Base-by-base conservation (phyloP, 2,797 vertebrate species). In the Mergus octosetaceus region DNA sequence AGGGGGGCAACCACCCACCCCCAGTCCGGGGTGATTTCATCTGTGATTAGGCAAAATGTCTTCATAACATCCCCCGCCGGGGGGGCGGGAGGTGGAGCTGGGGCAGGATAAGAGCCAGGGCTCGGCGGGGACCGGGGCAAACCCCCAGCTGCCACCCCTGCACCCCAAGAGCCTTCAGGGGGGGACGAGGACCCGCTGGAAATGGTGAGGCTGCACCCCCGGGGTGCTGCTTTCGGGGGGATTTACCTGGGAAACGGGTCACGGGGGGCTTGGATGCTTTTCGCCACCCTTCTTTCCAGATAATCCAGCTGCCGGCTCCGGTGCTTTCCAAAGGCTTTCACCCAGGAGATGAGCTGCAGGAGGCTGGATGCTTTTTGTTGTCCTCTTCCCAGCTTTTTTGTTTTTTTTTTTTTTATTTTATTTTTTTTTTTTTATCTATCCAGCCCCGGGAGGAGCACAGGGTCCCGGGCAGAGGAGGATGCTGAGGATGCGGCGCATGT, bases 201-300 rank as follows among this genome's bases (percentile, higher is more conserved):
- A 90, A 95, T 91, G 96, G 95, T 94, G 89, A 96, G 95, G 15
- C 65, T 90, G 45, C 5, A 1, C 56, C 39, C 39, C 64, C 76
- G 84, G 2, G 2, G 41, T 2, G 53, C 39, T 45, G 64, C 39
- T 92, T 93, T 85, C 34, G 57, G 65, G 60, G 43, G 30, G 5
- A 20, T 58, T 77, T 68, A 54, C n/a, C 28, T 75, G 38, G 51
- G 78, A 82, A 82, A 60, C 2, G 34, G n/a, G 11, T 71, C 60
- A 39, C 9, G n/a, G 10, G n/a, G 19, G 22, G 16, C 7, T 30
- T 70, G 32, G 75, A 58, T 81, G 43, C 54, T 93, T 95, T 78
- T 65, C 13, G 39, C 36, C 75, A 21, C 24, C 30, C 3, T 2
- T 2, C 32, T 91, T 86, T 4, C 32, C 62, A 64, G 38, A 0